phyloP scores from a whole-genome alignment of 2,797 vertebrate genomes.

The Uromys caudimaculatus region DNA sequence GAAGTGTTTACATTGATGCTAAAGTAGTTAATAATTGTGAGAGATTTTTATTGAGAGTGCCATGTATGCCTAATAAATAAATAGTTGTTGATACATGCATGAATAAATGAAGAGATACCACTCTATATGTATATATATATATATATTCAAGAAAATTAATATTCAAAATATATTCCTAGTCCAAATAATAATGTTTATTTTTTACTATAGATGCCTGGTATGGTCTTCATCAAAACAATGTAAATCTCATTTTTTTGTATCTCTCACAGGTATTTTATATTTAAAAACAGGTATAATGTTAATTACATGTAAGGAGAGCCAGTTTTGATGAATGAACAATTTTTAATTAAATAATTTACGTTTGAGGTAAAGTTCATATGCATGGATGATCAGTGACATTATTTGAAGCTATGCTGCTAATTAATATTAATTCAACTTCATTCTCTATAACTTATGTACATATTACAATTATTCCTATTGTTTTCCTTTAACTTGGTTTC shows the following conservation, averaged over 20 bases:
- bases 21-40: not conserved
- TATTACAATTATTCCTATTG: not conserved
- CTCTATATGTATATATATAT: not conserved
- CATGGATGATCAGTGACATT: conserved; percentile 14
- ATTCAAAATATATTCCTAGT: not conserved
- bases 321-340: conserved; percentile 18
- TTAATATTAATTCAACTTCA: not conserved
- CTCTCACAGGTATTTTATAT: not conserved
- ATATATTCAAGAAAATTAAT: not conserved
- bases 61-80: conserved; percentile 5
- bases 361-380: conserved; percentile 37
- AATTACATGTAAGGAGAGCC: conserved; percentile 16
- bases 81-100: not conserved
- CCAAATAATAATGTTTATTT: not conserved
- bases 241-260: conserved; percentile 7
- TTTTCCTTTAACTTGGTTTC: not conserved
- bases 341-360: conserved; percentile 48
- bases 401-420: not conserved
- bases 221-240: conserved; percentile 34
- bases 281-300: not conserved
- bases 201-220: not conserved
- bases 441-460: not conserved
- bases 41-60: not conserved
- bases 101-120: not conserved
- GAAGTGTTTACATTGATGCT: not conserved